Evolutionary conservation across 2,797 vertebrate genomes (phyloP), one percentile per base, ranked within the genome.

Genomic region (Miichthys miiuy): DNA sequence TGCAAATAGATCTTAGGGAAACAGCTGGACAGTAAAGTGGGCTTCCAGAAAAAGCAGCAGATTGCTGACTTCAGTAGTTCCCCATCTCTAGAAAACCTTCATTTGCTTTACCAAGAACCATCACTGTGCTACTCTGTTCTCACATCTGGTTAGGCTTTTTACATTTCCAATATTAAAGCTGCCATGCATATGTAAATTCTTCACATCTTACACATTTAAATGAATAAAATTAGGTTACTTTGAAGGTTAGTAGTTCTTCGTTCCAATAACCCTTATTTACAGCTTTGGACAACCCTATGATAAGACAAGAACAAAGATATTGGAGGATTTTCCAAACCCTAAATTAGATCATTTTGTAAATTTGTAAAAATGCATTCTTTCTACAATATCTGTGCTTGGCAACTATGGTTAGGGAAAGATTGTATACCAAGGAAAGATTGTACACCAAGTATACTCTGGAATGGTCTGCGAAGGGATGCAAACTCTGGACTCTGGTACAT

Each of bases 91-190:
- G 9, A 34, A 51, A 51, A 44, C 3, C 4, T 47, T 54, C 3
- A 23, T 21, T 48, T 47, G 25, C 23, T 73, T 73, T 18, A 47
- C 51, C 30, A 62, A 61, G 48, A 7, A 52, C n/a, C 41, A n/a
- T 16, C 42, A 46, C 4, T 64, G 34, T 38, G 34, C 34, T 25
- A 23, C n/a, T 42, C 12, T 34, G 60, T 3, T 23, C 13, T 1
- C 21, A 42, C 14, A 25, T 34, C 23, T 18, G 57, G 11, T 41
- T 13, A 42, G 6, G n/a, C 38, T 14, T 61, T 8, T 61, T 2
- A 57, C 27, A 20, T 57, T 34, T 57, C 8, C 2, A 34, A 20
- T 17, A 57, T 30, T 57, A 34, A 34, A 18, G 8, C 25, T 56
- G 18, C 20, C n/a, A 44, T 23, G 11, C 2, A 13, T 13, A 6